A percentile compares a stretch with the other conserved stretches of the same genome.
These are phyloP conservation scores for Myopa tessellatipennis DNA, from an alignment of 2,888 invertebrate species.

Conservation along the genomic window DNA sequence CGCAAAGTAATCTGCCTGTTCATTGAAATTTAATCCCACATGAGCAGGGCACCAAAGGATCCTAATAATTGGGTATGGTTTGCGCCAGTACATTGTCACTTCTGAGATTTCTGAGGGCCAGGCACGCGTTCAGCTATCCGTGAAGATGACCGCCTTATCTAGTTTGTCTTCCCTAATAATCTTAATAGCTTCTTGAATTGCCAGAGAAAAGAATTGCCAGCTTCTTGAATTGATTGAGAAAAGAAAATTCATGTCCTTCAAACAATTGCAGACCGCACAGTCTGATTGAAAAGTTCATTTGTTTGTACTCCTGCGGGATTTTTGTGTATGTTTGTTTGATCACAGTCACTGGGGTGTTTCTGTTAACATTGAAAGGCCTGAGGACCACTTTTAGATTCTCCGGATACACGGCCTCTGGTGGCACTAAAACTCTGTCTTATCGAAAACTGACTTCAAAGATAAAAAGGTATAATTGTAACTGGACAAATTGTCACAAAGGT, in stretches of 20 bases:
- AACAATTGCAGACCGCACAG: not conserved
- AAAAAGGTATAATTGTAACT: not conserved
- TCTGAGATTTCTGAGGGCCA: not conserved
- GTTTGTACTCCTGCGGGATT: not conserved
- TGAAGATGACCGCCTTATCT: slow-evolving; percentile 15
- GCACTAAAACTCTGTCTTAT: not conserved
- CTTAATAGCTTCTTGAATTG: slow-evolving; percentile 27
- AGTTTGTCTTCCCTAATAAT: slow-evolving; percentile 24
- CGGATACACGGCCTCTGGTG: no score
- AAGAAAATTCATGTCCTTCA: not conserved
- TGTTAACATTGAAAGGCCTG: no score
- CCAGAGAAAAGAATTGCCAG: no score
- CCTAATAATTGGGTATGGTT: not conserved
- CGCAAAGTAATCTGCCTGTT: slow-evolving; percentile 3
- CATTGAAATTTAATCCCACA: not conserved
- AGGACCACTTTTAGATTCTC: no score
- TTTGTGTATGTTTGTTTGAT: not conserved
- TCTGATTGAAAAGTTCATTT: not conserved
- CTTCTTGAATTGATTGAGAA: no score
- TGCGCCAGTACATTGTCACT: not conserved
- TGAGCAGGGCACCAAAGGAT: slow-evolving; percentile 4
- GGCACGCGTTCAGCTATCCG: slow-evolving; percentile 31
- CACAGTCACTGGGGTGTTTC: not conserved
- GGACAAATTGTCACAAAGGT: not conserved
- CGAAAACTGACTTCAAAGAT: not conserved